Evolutionary conservation across 2,113 vertebrate species (phyloP).

Genomic region (Xyrauchen texanus): DNA sequence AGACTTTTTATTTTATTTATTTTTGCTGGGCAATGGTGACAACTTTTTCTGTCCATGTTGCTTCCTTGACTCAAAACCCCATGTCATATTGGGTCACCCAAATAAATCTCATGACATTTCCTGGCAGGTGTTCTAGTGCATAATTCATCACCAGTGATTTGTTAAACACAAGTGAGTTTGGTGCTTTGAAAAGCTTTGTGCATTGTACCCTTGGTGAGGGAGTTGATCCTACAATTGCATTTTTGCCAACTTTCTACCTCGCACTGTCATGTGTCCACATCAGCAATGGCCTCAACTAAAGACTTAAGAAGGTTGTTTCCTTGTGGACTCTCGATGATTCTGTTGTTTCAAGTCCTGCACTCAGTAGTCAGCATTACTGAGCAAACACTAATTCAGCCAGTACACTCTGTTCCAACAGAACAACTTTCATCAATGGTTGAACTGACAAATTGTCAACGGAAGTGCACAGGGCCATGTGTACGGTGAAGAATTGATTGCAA

Average conservation of each 20-base stretch:
- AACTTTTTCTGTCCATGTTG: no score
- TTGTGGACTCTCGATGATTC: neutral
- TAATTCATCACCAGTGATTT: neutral
- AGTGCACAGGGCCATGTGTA: constrained; percentile 44
- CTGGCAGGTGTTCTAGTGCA: neutral
- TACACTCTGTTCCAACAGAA: constrained; percentile 54
- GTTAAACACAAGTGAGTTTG: neutral
- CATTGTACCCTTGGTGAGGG: neutral
- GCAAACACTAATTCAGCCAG: constrained; percentile 50
- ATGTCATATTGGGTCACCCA: neutral
- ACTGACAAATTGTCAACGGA: constrained; percentile 39
- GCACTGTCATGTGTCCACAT: no score
- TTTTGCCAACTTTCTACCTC: neutral
- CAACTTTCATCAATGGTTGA: constrained; percentile 49
- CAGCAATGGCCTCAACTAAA: neutral
- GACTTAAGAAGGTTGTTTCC: constrained; percentile 5
- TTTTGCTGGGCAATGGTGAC: no score
- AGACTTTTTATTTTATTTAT: no score
- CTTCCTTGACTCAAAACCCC: neutral
- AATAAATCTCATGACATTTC: neutral
- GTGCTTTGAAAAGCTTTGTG: neutral
- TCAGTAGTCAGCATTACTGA: constrained; percentile 46
- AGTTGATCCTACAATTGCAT: neutral
- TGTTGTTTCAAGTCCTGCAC: constrained; percentile 1
- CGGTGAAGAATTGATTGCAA: constrained; percentile 45